These are phyloP conservation scores for Calliopum simillimum DNA, from an alignment of 2,888 invertebrate species.

Conservation along the genomic window DNA sequence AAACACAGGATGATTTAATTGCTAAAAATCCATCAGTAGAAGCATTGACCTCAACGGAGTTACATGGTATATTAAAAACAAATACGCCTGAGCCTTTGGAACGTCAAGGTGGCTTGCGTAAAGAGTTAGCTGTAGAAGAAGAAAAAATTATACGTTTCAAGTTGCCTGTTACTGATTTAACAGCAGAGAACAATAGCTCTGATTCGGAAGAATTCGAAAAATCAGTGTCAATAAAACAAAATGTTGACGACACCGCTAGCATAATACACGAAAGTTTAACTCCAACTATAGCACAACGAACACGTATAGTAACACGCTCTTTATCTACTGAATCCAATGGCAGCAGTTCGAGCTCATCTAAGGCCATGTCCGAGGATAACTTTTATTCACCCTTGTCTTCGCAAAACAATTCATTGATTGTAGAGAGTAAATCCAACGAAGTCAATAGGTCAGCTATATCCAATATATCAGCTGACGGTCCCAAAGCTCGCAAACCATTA, in stretches of 20 bases:
- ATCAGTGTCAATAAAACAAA: not conserved
- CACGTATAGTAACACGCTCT: slow-evolving; percentile 23
- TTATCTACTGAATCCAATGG: slow-evolving; percentile 42
- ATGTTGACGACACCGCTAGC: not conserved
- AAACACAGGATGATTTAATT: not conserved
- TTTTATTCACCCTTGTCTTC: slow-evolving; percentile 53
- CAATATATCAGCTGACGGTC: slow-evolving; percentile 43
- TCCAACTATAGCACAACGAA: not conserved
- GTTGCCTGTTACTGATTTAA: slow-evolving; percentile 43
- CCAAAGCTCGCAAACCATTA: slow-evolving; percentile 52
- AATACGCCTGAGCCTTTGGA: slow-evolving; percentile 39
- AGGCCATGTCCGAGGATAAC: slow-evolving; percentile 44
- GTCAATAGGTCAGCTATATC: not conserved
- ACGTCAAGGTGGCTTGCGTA: slow-evolving; percentile 9
- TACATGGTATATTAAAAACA: slow-evolving; percentile 49
- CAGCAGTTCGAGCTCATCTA: slow-evolving; percentile 28
- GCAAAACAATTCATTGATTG: slow-evolving; percentile 47
- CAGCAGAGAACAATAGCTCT: slow-evolving; percentile 3
- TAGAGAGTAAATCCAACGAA: not conserved
- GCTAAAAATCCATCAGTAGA: slow-evolving; percentile 2
- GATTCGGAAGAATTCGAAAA: slow-evolving; percentile 35
- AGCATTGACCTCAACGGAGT: slow-evolving; percentile 27
- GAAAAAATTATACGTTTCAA: slow-evolving; percentile 51
- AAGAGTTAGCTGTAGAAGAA: slow-evolving; percentile 41
- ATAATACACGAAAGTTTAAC: slow-evolving; percentile 10